Evolutionary conservation across 2,888 invertebrate species (phyloP).

Genomic region (Nemapogon koenigi): DNA sequence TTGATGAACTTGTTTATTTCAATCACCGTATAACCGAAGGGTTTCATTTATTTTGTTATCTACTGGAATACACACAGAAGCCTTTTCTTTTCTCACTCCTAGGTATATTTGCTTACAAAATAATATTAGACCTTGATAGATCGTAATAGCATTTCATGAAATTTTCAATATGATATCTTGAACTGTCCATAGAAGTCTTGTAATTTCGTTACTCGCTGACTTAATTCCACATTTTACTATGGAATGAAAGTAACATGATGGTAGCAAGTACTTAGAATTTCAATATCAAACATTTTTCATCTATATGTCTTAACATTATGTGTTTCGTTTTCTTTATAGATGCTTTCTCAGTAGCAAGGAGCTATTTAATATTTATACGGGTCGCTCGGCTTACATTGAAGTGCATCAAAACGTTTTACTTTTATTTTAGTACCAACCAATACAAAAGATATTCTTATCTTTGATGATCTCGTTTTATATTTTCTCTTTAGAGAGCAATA

Average conservation of each 20-base stretch:
- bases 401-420: slow-evolving; percentile 7
- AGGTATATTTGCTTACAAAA: no score
- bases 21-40: slow-evolving; percentile 4
- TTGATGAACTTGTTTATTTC: slow-evolving; percentile 7
- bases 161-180: slow-evolving; percentile 20
- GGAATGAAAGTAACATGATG: slow-evolving; percentile 7
- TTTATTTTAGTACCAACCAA: slow-evolving; percentile 10
- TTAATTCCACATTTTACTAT: slow-evolving; percentile 24
- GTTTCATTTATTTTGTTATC: no score
- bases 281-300: slow-evolving; percentile 7
- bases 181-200: slow-evolving; percentile 14
- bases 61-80: no score
- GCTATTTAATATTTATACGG: no score
- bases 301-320: slow-evolving; percentile 5
- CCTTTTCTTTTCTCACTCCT: no score
- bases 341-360: no score
- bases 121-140: no score
- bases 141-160: no score
- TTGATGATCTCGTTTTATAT: slow-evolving; percentile 22
- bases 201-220: slow-evolving; percentile 20
- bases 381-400: not conserved
- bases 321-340: slow-evolving; percentile 4
- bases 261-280: slow-evolving; percentile 8
- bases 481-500: slow-evolving; percentile 40
- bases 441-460: slow-evolving; percentile 12